These are phyloP conservation scores for Cryptotermes secundus DNA, from an alignment of 1,140 invertebrate species.

Conservation along the genomic window DNA sequence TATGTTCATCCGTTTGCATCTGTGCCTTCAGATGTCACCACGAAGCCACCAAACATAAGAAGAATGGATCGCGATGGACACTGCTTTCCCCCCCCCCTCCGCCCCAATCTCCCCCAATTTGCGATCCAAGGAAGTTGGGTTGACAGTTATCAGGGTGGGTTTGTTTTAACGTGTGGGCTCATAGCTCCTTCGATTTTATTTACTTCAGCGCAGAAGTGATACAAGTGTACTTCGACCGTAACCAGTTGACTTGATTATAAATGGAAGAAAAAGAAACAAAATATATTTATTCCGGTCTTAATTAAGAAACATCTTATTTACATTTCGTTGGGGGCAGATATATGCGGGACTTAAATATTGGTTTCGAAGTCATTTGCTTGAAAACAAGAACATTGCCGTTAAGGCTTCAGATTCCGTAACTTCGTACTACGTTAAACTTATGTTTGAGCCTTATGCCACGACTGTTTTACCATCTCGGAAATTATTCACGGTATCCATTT, in stretches of 20 bases:
- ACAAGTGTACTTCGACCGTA: background rate
- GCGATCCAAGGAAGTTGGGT: conserved; percentile 7
- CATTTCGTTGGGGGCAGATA: no score
- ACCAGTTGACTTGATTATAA: background rate
- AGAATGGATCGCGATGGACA: background rate
- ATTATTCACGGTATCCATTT: no score
- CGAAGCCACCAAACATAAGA: background rate
- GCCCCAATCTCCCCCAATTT: background rate
- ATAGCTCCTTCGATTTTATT: background rate
- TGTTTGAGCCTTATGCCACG: no score
- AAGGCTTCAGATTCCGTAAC: no score
- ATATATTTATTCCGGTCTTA: no score
- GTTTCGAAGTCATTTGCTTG: no score
- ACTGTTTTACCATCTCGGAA: no score
- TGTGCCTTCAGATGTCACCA: conserved; percentile 18
- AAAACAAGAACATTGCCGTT: no score
- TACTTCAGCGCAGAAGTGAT: background rate
- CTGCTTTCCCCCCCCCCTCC: background rate
- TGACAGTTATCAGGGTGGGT: conserved; percentile 17
- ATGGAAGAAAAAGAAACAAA: background rate
- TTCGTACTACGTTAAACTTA: no score
- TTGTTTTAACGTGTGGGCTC: conserved; percentile 2
- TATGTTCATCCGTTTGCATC: background rate
- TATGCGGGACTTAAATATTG: no score
- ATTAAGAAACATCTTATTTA: no score